A percentile compares a stretch with the other conserved stretches of the same genome.
phyloP scores from a whole-genome alignment of 2,888 invertebrate species.

The Sinelater perroti region DNA sequence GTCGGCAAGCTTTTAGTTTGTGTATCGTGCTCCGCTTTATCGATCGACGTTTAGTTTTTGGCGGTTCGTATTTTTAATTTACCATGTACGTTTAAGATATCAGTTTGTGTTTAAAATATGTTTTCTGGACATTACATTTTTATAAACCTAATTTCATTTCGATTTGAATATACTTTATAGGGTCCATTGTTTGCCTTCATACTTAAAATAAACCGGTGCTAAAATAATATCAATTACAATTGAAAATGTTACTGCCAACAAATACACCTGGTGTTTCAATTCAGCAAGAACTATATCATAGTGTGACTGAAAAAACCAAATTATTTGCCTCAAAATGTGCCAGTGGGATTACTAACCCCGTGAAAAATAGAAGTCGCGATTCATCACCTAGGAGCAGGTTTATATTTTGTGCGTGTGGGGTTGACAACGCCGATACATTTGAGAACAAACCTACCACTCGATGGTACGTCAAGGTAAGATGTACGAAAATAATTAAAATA shows the following conservation, averaged over 20 bases:
- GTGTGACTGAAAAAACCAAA: constrained; percentile 54
- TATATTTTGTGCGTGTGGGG: constrained; percentile 57
- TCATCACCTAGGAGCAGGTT: constrained; percentile 51
- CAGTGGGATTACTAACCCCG: constrained; percentile 45
- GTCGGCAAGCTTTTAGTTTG: constrained; percentile 20
- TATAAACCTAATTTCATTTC: no score
- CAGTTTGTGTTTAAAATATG: no score
- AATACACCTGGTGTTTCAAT: constrained; percentile 53
- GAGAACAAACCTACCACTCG: constrained; percentile 65
- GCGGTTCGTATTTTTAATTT: no score
- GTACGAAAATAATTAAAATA: no score
- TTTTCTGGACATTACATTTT: no score
- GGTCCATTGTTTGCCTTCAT: no score
- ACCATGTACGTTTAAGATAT: no score
- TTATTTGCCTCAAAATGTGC: constrained; percentile 54
- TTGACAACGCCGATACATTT: constrained; percentile 54
- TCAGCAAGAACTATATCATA: constrained; percentile 54
- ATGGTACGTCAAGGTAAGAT: constrained; percentile 80
- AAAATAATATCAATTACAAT: no score
- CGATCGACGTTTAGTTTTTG: constrained; percentile 14
- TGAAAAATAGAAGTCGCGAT: constrained; percentile 47
- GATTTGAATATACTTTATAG: no score
- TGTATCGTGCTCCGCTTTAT: constrained; percentile 13
- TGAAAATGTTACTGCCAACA: constrained; percentile 55
- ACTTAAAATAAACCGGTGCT: no score